Conservation (phyloP, 2,113 vertebrate species). For the Poecilia latipinna region DNA sequence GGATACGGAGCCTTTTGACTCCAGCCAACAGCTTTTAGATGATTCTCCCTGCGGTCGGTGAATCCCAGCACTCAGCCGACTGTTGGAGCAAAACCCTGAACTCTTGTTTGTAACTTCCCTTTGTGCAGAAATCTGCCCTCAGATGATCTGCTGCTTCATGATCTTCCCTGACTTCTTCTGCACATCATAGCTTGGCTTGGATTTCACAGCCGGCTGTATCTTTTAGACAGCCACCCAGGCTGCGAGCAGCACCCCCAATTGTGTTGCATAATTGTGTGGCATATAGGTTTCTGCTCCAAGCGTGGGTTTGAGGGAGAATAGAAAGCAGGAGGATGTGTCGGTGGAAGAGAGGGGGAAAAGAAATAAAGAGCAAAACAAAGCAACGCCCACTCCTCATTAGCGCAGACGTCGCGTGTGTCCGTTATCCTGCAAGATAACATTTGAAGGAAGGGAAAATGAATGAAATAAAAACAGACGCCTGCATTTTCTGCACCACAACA, state of each 20-base stretch:
- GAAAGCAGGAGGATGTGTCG: slow-evolving; percentile 54
- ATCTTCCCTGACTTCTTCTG: slow-evolving; percentile 7
- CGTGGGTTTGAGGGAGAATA: slow-evolving; percentile 64
- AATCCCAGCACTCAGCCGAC: neutral
- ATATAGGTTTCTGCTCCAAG: slow-evolving; percentile 56
- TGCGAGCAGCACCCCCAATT: slow-evolving; percentile 33
- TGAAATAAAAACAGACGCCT: slow-evolving; percentile 27
- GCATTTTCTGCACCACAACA: slow-evolving; percentile 48
- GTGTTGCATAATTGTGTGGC: slow-evolving; percentile 65
- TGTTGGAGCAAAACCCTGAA: neutral
- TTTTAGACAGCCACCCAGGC: slow-evolving; percentile 51
- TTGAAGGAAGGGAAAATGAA: slow-evolving; percentile 28
- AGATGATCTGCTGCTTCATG: slow-evolving; percentile 19
- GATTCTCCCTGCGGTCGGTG: neutral
- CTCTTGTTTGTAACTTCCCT: neutral
- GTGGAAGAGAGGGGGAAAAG: slow-evolving; percentile 54
- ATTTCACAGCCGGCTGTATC: slow-evolving; percentile 19
- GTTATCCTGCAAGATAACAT: slow-evolving; percentile 56
- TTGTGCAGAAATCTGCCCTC: slow-evolving; percentile 16
- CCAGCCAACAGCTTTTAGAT: neutral
- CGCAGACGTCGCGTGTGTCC: slow-evolving; percentile 57
- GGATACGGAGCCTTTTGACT: neutral
- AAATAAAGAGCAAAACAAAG: slow-evolving; percentile 62
- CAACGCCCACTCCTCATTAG: slow-evolving; percentile 71
- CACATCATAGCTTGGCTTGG: slow-evolving; percentile 21